phyloP scores from a whole-genome alignment of 37 sponge, comb jelly and placozoan species.

The Hormiphora californensis region DNA sequence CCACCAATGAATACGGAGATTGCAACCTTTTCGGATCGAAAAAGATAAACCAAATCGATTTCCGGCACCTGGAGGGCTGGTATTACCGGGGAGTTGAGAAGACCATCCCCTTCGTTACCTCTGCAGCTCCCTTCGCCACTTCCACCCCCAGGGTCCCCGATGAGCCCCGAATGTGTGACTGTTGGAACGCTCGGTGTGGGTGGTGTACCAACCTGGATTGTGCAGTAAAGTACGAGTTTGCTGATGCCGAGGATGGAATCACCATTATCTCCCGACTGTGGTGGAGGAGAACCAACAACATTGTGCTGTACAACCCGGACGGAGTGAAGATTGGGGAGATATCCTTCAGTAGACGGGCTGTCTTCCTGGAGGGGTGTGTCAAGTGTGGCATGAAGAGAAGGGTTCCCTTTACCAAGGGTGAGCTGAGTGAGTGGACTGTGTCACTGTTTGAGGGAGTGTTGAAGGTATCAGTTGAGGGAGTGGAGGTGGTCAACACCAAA shows the following conservation, averaged over 20 bases:
- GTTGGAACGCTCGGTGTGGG: slow-evolving; percentile 14
- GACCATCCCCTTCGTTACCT: too few relatives aligned
- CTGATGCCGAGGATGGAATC: neutral
- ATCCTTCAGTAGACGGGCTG: neutral
- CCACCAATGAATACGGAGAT: too few relatives aligned
- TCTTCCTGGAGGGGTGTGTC: slow-evolving; percentile 43
- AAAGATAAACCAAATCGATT: neutral
- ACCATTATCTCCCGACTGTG: neutral
- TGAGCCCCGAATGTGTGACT: neutral
- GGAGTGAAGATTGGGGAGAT: neutral
- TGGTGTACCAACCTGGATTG: slow-evolving; percentile 21
- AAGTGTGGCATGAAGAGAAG: neutral
- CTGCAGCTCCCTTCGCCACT: neutral
- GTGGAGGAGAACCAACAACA: neutral
- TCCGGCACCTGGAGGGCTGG: neutral
- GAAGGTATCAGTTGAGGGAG: neutral
- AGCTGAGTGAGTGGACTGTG: neutral
- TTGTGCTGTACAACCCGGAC: slow-evolving; percentile 19
- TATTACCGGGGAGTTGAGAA: neutral
- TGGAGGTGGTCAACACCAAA: neutral
- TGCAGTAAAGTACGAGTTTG: slow-evolving; percentile 35
- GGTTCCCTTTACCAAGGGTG: neutral
- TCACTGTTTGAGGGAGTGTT: slow-evolving; percentile 8
- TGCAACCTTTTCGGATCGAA: too few relatives aligned
- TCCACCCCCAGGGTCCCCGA: neutral